Conservation (phyloP, 2,113 vertebrate genomes). For the Labeo catla region DNA sequence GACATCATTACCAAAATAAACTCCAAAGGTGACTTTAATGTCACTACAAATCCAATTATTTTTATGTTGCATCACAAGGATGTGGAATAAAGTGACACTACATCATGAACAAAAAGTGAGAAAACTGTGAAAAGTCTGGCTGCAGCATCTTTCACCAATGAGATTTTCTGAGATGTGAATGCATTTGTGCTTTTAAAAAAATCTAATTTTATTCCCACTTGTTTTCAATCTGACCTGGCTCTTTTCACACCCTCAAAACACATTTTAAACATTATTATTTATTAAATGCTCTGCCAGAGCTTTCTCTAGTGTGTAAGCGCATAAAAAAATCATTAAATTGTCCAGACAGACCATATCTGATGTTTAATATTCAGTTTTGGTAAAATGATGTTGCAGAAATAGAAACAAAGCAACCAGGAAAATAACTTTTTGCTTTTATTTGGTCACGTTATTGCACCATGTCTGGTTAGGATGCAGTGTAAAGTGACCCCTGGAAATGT, state of each 20-base stretch:
- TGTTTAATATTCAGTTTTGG: too few species aligned
- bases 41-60: neutral
- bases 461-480: neutral
- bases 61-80: neutral
- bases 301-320: neutral
- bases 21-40: neutral
- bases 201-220: too few species aligned
- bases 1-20: neutral
- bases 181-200: too few species aligned
- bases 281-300: neutral
- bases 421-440: neutral
- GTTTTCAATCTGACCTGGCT: neutral
- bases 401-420: neutral
- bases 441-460: neutral
- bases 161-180: too few species aligned
- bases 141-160: neutral
- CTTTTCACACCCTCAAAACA: neutral
- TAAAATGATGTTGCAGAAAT: neutral
- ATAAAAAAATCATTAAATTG: neutral
- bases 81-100: neutral
- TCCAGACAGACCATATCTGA: neutral
- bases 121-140: neutral
- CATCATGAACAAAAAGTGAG: neutral
- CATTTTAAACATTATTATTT: neutral
- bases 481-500: neutral